Conservation (phyloP, 2,797 vertebrate species). For the Clamator glandarius region DNA sequence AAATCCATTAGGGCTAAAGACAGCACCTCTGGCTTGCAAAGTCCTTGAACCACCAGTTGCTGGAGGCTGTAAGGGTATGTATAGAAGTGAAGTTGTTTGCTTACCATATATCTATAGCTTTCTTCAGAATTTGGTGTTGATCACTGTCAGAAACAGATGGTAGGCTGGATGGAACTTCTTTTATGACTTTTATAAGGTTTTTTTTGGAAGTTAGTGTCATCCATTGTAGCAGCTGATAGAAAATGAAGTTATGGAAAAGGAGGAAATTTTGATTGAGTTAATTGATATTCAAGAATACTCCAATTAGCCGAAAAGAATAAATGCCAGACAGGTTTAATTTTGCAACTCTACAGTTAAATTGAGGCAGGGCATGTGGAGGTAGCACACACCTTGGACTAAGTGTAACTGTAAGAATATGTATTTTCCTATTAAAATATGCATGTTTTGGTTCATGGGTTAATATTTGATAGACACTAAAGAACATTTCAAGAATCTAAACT, state of each 20-base stretch:
- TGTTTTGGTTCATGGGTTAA: background rate
- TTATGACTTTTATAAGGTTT: background rate
- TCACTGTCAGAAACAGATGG: background rate
- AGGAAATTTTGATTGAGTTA: background rate
- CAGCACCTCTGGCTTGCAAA: background rate
- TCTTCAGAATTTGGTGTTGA: background rate
- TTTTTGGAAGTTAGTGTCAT: background rate
- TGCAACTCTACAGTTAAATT: background rate
- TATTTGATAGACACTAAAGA: background rate
- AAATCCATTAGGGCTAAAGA: background rate
- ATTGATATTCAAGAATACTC: background rate
- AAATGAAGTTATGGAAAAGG: background rate
- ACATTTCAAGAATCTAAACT: background rate
- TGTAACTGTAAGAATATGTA: background rate
- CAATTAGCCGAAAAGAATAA: background rate
- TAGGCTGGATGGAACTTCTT: background rate
- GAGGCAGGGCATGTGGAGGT: background rate
- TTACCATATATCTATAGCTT: background rate
- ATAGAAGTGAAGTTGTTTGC: background rate
- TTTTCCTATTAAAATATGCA: background rate
- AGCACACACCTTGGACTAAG: fast-evolving
- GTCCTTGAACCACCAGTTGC: background rate
- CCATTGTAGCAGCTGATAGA: background rate
- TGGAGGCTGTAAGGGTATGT: background rate
- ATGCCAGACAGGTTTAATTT: background rate